These are phyloP conservation scores for Larimichthys crocea DNA, from an alignment of 2,113 vertebrate species.

Conservation along the genomic window DNA sequence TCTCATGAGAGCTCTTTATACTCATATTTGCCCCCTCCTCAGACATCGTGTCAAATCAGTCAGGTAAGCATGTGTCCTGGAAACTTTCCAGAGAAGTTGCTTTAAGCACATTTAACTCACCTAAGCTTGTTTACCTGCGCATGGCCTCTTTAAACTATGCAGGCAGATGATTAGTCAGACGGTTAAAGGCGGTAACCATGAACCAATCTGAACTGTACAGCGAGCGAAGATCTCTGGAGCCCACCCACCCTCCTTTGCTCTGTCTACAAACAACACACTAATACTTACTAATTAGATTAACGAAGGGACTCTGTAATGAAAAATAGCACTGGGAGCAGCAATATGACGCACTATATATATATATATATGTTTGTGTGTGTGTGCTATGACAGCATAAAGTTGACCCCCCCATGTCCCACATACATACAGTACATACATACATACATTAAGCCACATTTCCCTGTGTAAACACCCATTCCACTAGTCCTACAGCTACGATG, in stretches of 20 bases:
- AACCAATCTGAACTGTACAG: neutral
- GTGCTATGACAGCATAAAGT: slow-evolving; percentile 61
- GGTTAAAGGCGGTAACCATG: neutral
- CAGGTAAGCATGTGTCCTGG: neutral
- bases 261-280: neutral
- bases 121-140: neutral
- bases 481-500: slow-evolving; percentile 66
- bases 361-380: slow-evolving; percentile 29
- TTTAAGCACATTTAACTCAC: neutral
- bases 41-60: neutral
- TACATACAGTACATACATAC: slow-evolving; percentile 53
- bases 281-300: slow-evolving; percentile 55
- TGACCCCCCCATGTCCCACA: slow-evolving; percentile 49
- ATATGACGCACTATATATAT: neutral
- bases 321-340: no score
- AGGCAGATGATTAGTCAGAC: neutral
- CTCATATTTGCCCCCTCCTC: neutral
- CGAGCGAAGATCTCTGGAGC: neutral
- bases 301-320: no score
- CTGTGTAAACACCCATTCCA: slow-evolving; percentile 74
- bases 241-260: neutral
- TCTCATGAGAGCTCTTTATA: neutral
- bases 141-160: neutral
- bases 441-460: slow-evolving; percentile 62
- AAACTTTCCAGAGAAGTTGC: neutral